Evolutionary conservation across 2,113 vertebrate species (phyloP).

Genomic region (Sapajus apella): DNA sequence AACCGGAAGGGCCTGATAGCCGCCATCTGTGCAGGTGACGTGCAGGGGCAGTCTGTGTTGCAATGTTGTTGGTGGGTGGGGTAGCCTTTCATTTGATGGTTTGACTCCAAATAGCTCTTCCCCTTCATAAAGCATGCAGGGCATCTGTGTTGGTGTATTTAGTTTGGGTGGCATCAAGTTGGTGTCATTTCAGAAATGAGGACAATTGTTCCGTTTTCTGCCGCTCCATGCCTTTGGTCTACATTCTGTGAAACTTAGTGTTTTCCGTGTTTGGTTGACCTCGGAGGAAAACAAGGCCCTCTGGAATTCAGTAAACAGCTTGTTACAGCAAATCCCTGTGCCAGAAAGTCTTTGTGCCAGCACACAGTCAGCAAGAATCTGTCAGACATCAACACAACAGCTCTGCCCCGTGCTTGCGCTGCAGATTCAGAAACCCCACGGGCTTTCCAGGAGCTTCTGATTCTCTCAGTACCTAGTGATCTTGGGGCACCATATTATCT

Average conservation of each 20-base stretch:
- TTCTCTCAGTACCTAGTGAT: accelerated
- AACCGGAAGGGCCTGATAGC: conserved; percentile 95
- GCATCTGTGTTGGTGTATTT: accelerated
- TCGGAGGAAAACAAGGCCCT: neutral
- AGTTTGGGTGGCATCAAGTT: neutral
- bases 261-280: conserved; percentile 16
- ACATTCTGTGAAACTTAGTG: neutral
- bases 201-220: accelerated
- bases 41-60: neutral
- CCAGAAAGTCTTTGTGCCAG: conserved; percentile 35
- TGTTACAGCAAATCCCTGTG: conserved; percentile 1
- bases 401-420: conserved; percentile 9
- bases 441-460: neutral
- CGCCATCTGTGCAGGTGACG: conserved; percentile 97
- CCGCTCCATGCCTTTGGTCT: neutral
- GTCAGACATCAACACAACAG: neutral
- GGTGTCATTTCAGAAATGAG: neutral
- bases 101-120: too few relatives aligned
- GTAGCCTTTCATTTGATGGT: accelerated
- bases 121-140: accelerated
- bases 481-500: neutral
- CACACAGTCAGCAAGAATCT: conserved; percentile 45
- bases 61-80: neutral
- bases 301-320: conserved; percentile 50
- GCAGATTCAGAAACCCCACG: neutral